Evolutionary conservation across 2,797 vertebrate species (phyloP).

Genomic region (Macropus fuliginosus): DNA sequence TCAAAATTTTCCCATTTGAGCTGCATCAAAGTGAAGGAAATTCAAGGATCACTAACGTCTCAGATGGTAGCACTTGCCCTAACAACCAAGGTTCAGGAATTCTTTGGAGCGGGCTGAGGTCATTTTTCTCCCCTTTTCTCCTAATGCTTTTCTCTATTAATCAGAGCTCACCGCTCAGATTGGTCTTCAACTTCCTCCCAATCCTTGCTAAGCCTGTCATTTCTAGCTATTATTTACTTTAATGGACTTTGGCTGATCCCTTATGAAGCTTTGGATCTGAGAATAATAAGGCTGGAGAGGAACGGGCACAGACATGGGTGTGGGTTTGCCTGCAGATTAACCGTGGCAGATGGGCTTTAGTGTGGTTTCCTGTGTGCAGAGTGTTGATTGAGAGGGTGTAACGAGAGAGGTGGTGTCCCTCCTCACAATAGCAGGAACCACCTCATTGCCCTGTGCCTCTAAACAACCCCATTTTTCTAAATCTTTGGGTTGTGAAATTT

Average conservation of each 20-base stretch:
- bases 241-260: constrained; percentile 99
- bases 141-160: constrained; percentile 99
- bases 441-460: constrained; percentile 98
- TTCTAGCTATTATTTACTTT: constrained; percentile 99
- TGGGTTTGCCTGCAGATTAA: constrained; percentile 99
- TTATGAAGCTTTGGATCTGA: constrained; percentile 99
- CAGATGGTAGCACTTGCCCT: constrained; percentile 95
- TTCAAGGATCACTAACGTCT: constrained; percentile 96
- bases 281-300: constrained; percentile 99
- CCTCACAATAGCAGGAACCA: constrained; percentile 97
- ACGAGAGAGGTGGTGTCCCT: constrained; percentile 99
- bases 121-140: constrained; percentile 93
- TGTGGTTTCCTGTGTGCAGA: constrained; percentile 99
- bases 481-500: constrained; percentile 92
- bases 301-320: constrained; percentile 95
- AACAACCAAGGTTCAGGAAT: constrained; percentile 99
- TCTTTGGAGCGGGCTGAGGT: constrained; percentile 97
- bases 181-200: constrained; percentile 99
- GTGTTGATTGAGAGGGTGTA: constrained; percentile 99
- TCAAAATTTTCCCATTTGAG: constrained; percentile 91
- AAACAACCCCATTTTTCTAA: constrained; percentile 97
- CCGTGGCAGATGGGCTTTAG: constrained; percentile 99
- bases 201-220: constrained; percentile 99
- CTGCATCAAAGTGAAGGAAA: constrained; percentile 97
- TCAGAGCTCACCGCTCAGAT: constrained; percentile 99